phyloP scores from a whole-genome alignment of 2,113 vertebrate genomes.

The Oryzias celebensis region DNA sequence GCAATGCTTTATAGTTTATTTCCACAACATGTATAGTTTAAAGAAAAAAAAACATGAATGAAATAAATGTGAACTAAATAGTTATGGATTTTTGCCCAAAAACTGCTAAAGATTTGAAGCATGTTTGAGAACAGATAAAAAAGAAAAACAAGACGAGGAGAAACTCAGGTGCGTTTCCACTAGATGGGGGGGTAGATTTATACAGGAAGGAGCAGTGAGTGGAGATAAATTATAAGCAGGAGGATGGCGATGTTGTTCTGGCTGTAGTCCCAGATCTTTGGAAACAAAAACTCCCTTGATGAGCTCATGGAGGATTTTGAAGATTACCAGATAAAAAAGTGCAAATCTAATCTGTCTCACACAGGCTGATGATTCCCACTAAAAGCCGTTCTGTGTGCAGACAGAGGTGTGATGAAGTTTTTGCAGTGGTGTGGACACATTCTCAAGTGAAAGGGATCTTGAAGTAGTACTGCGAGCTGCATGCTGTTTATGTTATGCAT shows the following conservation, averaged over 20 bases:
- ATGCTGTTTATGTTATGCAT: no score
- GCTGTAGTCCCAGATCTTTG: constrained; percentile 30
- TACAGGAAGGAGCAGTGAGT: constrained; percentile 6
- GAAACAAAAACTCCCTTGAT: constrained; percentile 31
- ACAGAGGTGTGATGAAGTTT: no score
- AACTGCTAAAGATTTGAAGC: neutral
- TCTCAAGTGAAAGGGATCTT: no score
- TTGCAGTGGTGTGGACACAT: no score
- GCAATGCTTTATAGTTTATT: no score
- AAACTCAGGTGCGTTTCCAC: constrained; percentile 5
- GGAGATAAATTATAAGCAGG: constrained; percentile 36
- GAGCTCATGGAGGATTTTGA: constrained; percentile 35
- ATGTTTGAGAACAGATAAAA: constrained; percentile 4
- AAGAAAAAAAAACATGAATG: no score
- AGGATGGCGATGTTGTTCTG: constrained; percentile 37
- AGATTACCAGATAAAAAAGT: constrained; percentile 14
- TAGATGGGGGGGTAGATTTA: constrained; percentile 22
- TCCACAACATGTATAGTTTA: no score
- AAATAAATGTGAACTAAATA: no score
- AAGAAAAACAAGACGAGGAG: constrained; percentile 8
- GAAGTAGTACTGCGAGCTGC: no score
- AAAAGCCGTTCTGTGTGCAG: no score
- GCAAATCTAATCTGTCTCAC: no score
- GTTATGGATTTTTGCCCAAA: neutral
- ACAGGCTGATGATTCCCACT: no score